phyloP scores from a whole-genome alignment of 2,797 vertebrate species.

The Aselliscus stoliczkanus region DNA sequence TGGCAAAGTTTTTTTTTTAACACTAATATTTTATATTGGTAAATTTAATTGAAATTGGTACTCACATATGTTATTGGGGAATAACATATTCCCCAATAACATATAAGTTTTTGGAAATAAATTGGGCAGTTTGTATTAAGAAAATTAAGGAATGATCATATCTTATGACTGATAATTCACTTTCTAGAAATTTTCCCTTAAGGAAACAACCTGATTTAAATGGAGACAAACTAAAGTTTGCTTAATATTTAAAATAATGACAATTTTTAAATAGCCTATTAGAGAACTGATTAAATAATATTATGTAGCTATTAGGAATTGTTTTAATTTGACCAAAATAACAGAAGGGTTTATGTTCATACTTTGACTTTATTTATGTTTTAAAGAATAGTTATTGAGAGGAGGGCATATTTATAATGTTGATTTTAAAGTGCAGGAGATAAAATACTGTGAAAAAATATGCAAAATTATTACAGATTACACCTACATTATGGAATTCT shows the following conservation, averaged over 20 bases:
- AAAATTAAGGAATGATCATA: not conserved
- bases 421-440: not conserved
- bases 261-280: not conserved
- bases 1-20: not conserved
- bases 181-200: not conserved
- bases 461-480: not conserved
- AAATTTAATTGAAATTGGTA: not conserved
- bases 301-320: not conserved
- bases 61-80: not conserved
- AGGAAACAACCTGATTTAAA: not conserved
- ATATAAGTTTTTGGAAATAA: not conserved
- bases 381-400: not conserved
- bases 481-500: not conserved
- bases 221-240: not conserved
- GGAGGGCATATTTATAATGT: not conserved
- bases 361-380: not conserved
- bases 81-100: not conserved
- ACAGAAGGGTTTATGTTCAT: not conserved
- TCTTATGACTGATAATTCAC: not conserved
- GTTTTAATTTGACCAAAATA: not conserved
- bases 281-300: not conserved
- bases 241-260: not conserved
- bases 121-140: not conserved
- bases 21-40: not conserved
- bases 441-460: constrained; percentile 5